A percentile compares a stretch with the other conserved stretches of the same genome.
Conservation (phyloP, 2,888 invertebrate genomes). For the Eudasyphora cyanicolor region DNA sequence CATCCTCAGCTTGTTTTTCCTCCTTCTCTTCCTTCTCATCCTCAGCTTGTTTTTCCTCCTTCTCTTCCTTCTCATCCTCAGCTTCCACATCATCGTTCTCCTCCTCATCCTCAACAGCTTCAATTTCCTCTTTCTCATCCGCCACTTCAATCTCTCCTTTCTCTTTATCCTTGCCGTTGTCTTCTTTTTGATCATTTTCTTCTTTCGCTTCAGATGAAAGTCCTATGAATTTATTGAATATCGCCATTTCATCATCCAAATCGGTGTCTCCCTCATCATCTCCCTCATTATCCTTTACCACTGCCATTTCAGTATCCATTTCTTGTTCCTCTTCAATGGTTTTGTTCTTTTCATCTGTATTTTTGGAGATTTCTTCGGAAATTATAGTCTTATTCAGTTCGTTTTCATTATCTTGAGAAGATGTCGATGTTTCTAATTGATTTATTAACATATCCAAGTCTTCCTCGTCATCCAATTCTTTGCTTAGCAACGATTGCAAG, state of each 20-base stretch:
- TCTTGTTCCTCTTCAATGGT: neutral
- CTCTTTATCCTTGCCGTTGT: too few relatives aligned
- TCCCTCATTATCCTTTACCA: neutral
- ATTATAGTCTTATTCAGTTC: neutral
- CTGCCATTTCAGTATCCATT: neutral
- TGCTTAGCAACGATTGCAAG: neutral
- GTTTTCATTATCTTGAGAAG: neutral
- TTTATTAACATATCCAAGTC: conserved; percentile 14
- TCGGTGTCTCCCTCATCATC: conserved; percentile 1
- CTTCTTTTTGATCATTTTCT: too few relatives aligned
- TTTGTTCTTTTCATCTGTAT: neutral
- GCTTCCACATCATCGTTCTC: neutral
- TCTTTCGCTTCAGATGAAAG: neutral
- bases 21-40: neutral
- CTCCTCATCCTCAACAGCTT: neutral
- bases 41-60: too few relatives aligned
- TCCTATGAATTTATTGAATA: conserved; percentile 11
- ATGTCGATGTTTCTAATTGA: neutral
- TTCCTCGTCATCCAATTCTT: neutral
- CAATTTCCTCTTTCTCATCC: neutral
- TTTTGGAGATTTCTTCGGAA: neutral
- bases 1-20: neutral
- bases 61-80: neutral
- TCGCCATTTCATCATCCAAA: neutral
- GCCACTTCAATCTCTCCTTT: neutral